Evolutionary conservation across 2,113 vertebrate species (phyloP), one percentile per base, ranked within the genome.

Genomic region (Serinus canaria): DNA sequence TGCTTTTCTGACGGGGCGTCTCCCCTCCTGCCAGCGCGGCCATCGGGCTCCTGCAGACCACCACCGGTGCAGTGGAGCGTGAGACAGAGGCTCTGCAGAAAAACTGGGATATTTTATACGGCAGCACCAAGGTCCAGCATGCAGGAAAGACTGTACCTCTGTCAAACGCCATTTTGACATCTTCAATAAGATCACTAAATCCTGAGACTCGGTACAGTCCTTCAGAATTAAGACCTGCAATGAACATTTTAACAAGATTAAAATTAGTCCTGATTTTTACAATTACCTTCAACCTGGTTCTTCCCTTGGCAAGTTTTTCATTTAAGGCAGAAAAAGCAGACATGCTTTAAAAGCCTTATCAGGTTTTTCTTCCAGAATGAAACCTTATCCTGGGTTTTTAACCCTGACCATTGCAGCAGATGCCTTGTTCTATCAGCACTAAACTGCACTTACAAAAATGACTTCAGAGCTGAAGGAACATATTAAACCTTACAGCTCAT

Each of bases 141-240:
- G 39, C 28, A 50, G 44, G 82, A n/a, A 89, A 95, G 76, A 83
- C 78, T 93, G 92, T 97, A 99, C 99, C 99, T 99, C 99, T 98
- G 97, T 99, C 99, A 94, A 99, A 99, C 35, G 99, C 98, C 98
- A 99, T 98, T 98, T 99, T 99, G 97, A 99, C 99, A 69, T 99
- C 99, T 98, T 99, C 99, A 19, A 99, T 99, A 87, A 99, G 98
- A 94, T 99, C 99, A 68, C 99, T 99, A 97, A 99, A 99, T 95
- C 99, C 99, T 83, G 99, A 99, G 87, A 99, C 98, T 97, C 99
- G 98, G 98, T 99, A 99, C 6, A 99, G 98, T 89, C 99, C 99
- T 98, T 99, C 99, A 2, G 99, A 99, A 97, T 99, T 98, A 85
- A 99, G 98, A 98, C 99, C 99, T 99, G 95, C 53, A 94, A 41